Conservation (phyloP, 2,888 invertebrate species). For the Orthosia gothica region DNA sequence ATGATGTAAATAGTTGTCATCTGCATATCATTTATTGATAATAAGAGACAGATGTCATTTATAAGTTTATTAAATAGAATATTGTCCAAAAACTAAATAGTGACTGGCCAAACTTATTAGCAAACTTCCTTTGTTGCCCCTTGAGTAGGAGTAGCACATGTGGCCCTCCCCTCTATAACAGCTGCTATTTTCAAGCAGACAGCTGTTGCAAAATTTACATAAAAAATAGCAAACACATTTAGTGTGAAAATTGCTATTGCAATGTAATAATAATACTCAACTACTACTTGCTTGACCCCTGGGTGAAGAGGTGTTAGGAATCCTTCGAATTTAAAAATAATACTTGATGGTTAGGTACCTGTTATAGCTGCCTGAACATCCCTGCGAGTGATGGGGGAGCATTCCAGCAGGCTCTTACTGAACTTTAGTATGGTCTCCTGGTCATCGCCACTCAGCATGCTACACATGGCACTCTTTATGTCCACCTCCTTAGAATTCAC, state of each 20-base stretch:
- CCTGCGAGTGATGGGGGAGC: constrained; percentile 81
- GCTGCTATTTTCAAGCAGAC: constrained; percentile 43
- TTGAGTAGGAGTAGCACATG: background rate
- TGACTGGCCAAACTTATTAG: background rate
- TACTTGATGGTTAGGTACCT: constrained; percentile 70
- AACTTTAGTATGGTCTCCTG: constrained; percentile 91
- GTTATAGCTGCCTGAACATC: constrained; percentile 86
- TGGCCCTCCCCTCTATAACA: constrained; percentile 17
- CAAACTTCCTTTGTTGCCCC: constrained; percentile 26
- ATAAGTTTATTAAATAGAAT: background rate
- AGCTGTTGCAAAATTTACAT: constrained; percentile 55
- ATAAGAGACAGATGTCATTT: too few species aligned
- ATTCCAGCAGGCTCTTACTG: constrained; percentile 89
- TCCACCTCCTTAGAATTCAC: constrained; percentile 90
- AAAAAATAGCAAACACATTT: constrained; percentile 41
- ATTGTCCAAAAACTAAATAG: background rate
- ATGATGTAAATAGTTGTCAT: too few species aligned
- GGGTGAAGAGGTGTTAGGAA: background rate
- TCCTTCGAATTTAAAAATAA: background rate
- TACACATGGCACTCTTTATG: constrained; percentile 91
- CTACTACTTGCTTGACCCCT: background rate
- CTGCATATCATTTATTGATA: too few species aligned
- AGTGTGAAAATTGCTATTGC: background rate
- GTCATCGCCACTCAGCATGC: constrained; percentile 86
- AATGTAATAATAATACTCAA: constrained; percentile 24